Percentiles rank a stretch among this genome's conserved stretches.
These are phyloP conservation scores for Sus cebifrons DNA, from an alignment of 2,797 vertebrate species.

Conservation along the genomic window DNA sequence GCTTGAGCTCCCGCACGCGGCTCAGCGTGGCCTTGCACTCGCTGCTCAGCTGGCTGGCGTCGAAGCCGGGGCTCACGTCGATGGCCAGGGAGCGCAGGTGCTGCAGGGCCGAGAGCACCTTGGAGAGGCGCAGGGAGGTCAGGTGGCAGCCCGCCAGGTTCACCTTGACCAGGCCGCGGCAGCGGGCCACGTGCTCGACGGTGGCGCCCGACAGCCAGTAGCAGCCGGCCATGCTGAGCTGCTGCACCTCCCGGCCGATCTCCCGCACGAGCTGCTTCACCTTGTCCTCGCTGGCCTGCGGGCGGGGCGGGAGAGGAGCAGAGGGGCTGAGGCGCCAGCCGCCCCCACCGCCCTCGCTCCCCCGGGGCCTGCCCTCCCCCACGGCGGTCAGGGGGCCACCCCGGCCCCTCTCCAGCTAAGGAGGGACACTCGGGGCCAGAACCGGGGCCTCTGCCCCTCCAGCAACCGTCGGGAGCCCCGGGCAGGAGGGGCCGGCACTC, in stretches of 20 bases:
- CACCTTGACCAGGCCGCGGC: constrained; percentile 94
- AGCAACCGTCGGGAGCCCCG: neutral
- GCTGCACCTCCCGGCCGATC: constrained; percentile 93
- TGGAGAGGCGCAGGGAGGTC: constrained; percentile 95
- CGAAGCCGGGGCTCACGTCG: constrained; percentile 95
- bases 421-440: neutral
- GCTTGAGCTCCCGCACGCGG: constrained; percentile 95
- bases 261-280: constrained; percentile 93
- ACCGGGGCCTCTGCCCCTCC: fast-evolving
- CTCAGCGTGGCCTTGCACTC: constrained; percentile 96
- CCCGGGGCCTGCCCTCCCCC: fast-evolving
- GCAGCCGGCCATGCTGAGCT: constrained; percentile 96
- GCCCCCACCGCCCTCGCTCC: neutral
- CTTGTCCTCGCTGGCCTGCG: constrained; percentile 93
- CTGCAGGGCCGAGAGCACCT: constrained; percentile 94
- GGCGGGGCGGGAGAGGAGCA: neutral
- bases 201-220: constrained; percentile 96
- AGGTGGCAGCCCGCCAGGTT: constrained; percentile 96
- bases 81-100: constrained; percentile 95
- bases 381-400: fast-evolving
- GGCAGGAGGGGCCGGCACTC: fast-evolving
- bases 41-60: constrained; percentile 94
- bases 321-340: neutral
- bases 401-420: neutral
- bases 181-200: constrained; percentile 93